Conservation (phyloP, 92 coral and sea anemone species). For the Bergia sp. region DNA sequence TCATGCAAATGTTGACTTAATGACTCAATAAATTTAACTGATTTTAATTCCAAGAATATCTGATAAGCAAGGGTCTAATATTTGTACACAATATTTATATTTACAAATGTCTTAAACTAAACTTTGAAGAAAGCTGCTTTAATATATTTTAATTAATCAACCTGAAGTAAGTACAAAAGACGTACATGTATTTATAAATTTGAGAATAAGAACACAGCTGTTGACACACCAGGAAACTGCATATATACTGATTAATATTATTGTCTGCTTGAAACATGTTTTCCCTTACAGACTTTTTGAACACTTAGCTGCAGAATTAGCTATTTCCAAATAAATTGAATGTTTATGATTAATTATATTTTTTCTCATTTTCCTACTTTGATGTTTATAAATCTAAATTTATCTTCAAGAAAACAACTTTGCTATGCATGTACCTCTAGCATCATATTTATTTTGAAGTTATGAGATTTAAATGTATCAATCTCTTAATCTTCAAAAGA, state of each 20-base stretch:
- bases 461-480: too few relatives aligned
- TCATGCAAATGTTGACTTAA: conserved; percentile 10
- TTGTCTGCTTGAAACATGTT: background rate
- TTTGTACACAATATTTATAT: background rate
- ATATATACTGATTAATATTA: too few relatives aligned
- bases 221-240: conserved; percentile 2
- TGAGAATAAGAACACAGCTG: conserved; percentile 10
- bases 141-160: background rate
- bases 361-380: too few relatives aligned
- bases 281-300: background rate
- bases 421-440: too few relatives aligned
- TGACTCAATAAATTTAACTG: background rate
- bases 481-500: too few relatives aligned
- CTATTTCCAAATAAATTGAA: background rate
- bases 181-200: background rate
- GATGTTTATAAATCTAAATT: too few relatives aligned
- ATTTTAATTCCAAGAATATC: background rate
- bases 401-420: too few relatives aligned
- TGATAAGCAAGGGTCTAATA: background rate
- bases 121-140: background rate
- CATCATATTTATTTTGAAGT: too few relatives aligned
- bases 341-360: background rate
- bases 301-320: background rate
- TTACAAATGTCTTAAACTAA: background rate
- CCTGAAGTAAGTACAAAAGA: background rate